phyloP scores from a whole-genome alignment of 2,888 invertebrate genomes.

The Chrysolina americana region DNA sequence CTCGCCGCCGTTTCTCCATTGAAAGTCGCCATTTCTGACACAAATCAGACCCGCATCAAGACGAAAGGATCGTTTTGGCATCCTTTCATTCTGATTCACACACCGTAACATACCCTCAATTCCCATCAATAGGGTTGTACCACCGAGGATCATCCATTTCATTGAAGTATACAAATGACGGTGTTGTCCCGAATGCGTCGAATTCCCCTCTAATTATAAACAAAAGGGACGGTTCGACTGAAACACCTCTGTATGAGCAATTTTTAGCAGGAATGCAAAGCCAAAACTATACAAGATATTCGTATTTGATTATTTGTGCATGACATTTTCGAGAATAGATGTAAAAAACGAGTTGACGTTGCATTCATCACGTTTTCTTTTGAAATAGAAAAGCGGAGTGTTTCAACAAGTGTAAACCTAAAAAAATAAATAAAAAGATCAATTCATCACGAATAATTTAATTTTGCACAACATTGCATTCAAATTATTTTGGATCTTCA shows the following conservation, averaged over 20 bases:
- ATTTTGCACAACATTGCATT: too few relatives aligned
- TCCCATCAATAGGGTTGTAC: conserved; percentile 22
- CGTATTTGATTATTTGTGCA: too few relatives aligned
- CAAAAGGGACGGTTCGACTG: background rate
- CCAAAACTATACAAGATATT: background rate
- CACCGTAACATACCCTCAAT: conserved; percentile 40
- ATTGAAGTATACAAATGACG: conserved; percentile 1
- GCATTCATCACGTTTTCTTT: too few relatives aligned
- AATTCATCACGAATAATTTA: too few relatives aligned
- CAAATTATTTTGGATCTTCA: too few relatives aligned
- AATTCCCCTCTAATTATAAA: background rate
- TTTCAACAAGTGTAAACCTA: too few relatives aligned
- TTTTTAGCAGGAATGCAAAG: background rate
- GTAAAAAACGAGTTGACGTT: too few relatives aligned
- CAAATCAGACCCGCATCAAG: conserved; percentile 39
- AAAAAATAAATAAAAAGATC: too few relatives aligned
- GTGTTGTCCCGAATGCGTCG: background rate
- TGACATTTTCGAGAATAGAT: too few relatives aligned
- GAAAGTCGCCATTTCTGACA: conserved; percentile 33
- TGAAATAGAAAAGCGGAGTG: too few relatives aligned
- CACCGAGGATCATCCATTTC: background rate
- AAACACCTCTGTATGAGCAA: background rate
- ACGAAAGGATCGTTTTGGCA: conserved; percentile 36
- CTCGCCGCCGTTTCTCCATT: conserved; percentile 24
- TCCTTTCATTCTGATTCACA: conserved; percentile 36